Evolutionary conservation across 2,113 vertebrate species (phyloP).

Genomic region (Trachemys scripta): DNA sequence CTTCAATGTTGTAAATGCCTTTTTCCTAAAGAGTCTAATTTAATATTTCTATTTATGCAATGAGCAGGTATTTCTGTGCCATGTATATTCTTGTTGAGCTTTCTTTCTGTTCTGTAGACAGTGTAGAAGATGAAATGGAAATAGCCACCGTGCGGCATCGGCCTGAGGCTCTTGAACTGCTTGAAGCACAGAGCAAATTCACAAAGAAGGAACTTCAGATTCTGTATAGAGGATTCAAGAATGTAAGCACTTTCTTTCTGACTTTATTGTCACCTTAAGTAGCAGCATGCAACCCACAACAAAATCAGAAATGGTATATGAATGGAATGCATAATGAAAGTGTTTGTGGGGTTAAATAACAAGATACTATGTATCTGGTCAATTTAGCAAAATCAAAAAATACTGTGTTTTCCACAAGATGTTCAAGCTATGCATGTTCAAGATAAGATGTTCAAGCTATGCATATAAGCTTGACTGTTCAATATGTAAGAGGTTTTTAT

Average conservation of each 20-base stretch:
- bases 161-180: conserved; percentile 93
- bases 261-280: background rate
- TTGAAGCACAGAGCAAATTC: conserved; percentile 97
- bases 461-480: background rate
- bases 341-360: background rate
- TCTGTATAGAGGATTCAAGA: conserved; percentile 98
- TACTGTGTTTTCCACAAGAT: background rate
- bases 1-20: background rate
- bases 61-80: background rate
- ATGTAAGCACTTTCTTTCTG: conserved; percentile 84
- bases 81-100: background rate
- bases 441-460: background rate
- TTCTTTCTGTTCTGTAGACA: conserved; percentile 85
- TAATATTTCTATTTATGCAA: conserved; percentile 39
- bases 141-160: conserved; percentile 95
- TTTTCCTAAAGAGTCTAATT: background rate
- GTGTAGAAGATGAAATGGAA: conserved; percentile 98
- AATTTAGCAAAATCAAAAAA: background rate
- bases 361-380: background rate
- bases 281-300: background rate
- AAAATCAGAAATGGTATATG: background rate
- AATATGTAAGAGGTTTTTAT: background rate
- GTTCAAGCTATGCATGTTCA: no score
- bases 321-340: background rate
- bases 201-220: conserved; percentile 99